phyloP scores from a whole-genome alignment of 2,113 vertebrate species.

The Todiramphus saurophagus region DNA sequence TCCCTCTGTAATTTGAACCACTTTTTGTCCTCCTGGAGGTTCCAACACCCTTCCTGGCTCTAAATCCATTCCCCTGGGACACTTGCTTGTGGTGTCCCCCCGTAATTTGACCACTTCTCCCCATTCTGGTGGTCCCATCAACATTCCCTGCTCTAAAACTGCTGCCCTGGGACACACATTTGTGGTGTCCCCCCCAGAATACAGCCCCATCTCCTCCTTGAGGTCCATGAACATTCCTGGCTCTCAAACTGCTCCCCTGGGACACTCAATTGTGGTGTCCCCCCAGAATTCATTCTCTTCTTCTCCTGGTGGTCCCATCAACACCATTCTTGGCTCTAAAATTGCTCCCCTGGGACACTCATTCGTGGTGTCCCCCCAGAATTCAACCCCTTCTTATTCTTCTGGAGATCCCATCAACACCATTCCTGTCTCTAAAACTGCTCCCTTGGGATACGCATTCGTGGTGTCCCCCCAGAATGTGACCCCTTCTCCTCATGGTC shows the following conservation, averaged over 20 bases:
- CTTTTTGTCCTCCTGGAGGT: no score
- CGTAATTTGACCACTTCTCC: no score
- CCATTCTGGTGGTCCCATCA: no score
- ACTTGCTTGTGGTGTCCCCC: no score
- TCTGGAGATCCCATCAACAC: background rate
- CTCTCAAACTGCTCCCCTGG: background rate
- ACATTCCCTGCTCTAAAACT: no score
- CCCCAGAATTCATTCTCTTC: no score
- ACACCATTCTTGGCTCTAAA: background rate
- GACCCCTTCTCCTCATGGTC: background rate
- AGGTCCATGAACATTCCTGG: background rate
- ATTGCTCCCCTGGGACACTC: no score
- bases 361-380: background rate
- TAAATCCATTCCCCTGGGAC: no score
- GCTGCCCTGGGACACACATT: no score
- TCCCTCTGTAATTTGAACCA: no score
- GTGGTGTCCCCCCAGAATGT: background rate
- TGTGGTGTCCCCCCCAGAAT: background rate
- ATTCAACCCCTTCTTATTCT: background rate
- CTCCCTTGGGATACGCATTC: background rate
- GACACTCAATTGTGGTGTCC: background rate
- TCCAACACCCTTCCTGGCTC: no score
- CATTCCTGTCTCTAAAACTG: background rate
- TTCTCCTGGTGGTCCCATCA: background rate
- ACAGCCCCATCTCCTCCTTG: no score